phyloP scores from a whole-genome alignment of 2,888 invertebrate species.

The Ormyrus labotus region DNA sequence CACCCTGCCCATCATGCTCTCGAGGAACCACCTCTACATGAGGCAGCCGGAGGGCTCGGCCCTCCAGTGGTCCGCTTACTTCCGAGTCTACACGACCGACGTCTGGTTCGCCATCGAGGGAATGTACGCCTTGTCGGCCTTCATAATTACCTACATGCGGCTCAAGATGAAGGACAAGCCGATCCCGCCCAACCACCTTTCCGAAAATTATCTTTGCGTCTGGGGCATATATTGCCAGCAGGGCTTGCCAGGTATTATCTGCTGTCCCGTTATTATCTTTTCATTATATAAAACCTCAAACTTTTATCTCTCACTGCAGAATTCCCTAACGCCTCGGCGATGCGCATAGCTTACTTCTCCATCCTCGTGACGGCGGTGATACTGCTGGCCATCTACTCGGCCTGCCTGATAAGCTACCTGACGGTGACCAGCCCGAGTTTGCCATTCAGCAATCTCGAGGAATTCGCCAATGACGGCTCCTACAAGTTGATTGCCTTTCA shows the following conservation, averaged over 20 bases:
- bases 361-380: slow-evolving; percentile 17
- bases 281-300: no score
- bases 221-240: slow-evolving; percentile 61
- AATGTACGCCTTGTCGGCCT: background rate
- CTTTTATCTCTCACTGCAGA: slow-evolving; percentile 5
- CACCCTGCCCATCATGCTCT: slow-evolving; percentile 59
- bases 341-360: slow-evolving; percentile 48
- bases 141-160: slow-evolving; percentile 15
- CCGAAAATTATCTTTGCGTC: slow-evolving; percentile 46
- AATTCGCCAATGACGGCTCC: slow-evolving; percentile 39
- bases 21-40: slow-evolving; percentile 57
- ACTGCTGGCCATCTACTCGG: slow-evolving; percentile 43
- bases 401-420: slow-evolving; percentile 48
- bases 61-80: slow-evolving; percentile 61
- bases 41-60: slow-evolving; percentile 52
- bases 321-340: slow-evolving; percentile 30
- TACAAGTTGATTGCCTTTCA: slow-evolving; percentile 42
- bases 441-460: slow-evolving; percentile 23
- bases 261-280: no score
- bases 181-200: slow-evolving; percentile 25
- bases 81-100: slow-evolving; percentile 45
- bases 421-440: slow-evolving; percentile 33
- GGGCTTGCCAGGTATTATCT: slow-evolving; percentile 47
- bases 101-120: slow-evolving; percentile 18
- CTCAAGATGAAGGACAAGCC: background rate